Conservation (phyloP, 2,113 vertebrate species). For the Lepisosteus osseus region DNA sequence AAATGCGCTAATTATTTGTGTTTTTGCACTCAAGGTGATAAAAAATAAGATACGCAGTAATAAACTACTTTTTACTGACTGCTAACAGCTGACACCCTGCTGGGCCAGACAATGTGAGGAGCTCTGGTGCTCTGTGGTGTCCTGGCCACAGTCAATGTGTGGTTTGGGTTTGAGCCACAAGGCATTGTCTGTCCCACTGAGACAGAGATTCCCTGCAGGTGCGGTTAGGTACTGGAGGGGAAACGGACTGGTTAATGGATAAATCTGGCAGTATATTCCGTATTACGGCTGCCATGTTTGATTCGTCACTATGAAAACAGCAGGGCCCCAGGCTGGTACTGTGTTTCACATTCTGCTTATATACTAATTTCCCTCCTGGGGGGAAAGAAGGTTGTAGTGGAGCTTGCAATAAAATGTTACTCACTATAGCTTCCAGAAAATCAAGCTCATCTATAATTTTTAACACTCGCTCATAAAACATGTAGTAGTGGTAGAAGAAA, state of each 20-base stretch:
- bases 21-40: conserved; percentile 30
- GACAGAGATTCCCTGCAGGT: conserved; percentile 39
- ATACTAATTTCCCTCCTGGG: conserved; percentile 10
- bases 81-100: conserved; percentile 35
- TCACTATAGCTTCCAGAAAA: conserved; percentile 33
- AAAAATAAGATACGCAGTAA: conserved; percentile 36
- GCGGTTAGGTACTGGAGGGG: conserved; percentile 35
- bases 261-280: conserved; percentile 49
- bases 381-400: background rate
- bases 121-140: conserved; percentile 8
- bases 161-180: conserved; percentile 20
- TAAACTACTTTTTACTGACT: conserved; percentile 35
- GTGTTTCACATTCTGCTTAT: conserved; percentile 32
- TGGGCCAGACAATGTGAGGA: conserved; percentile 29
- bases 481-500: conserved; percentile 20
- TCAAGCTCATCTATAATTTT: conserved; percentile 20
- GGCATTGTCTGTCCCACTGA: conserved; percentile 34
- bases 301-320: conserved; percentile 43
- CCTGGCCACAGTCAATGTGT: conserved; percentile 26
- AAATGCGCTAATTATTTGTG: conserved; percentile 26
- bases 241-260: conserved; percentile 42
- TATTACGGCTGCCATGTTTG: conserved; percentile 46
- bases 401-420: conserved; percentile 8
- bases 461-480: conserved; percentile 25
- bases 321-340: conserved; percentile 25